Base-by-base conservation (phyloP, 2,888 invertebrate genomes). In the Idaea straminata region DNA sequence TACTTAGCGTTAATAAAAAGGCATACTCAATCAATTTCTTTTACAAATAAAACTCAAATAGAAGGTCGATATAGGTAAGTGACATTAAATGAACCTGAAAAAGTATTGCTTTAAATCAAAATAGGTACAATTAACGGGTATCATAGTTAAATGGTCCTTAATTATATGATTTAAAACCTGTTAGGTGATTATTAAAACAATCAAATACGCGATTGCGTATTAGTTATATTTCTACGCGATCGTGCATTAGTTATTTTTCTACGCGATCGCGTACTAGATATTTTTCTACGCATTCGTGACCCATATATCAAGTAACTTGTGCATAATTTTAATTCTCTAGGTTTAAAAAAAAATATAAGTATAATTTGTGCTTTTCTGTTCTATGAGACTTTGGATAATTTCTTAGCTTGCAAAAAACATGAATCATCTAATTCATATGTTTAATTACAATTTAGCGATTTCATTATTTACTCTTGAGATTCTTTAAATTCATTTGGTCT, bases 1-100 rank as follows among this genome's bases (percentile, higher is more conserved):
- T 92, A 92, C 92, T 92, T 87, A 84, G 82, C 85, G 85, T 87
- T 82, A 74, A 76, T 76, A 35, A 64, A 59, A 64, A 67, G 59
- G 47, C 69, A 13, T 47, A 47, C 13, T 47, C 47, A 47, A 47
- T 47, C 47, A 47, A 47, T 47, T 47, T 5, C 47, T 7, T 47
- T 47, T 47, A 6, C 47, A 47, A 47, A 47, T 47, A 47, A 47
- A 47, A 47, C 47, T 47, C 13, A 10, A 47, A 10, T 47, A 13
- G 3, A 25, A 25, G 25, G 25, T 25, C 25, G 47, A 47, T 7
- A 13, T 10, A 47, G 13, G 13, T 47, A 47, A 3, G 7, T 47
- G 47, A 47, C 7, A 47, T 4, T 5, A 4, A n/a, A 10, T 47
- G 13, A 47, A 47, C 5, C 10, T 47, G 47, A 13, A 47, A 47